Evolutionary conservation across 2,113 vertebrate genomes (phyloP), one percentile per base, ranked within the genome.

Genomic region (Axis porcinus): DNA sequence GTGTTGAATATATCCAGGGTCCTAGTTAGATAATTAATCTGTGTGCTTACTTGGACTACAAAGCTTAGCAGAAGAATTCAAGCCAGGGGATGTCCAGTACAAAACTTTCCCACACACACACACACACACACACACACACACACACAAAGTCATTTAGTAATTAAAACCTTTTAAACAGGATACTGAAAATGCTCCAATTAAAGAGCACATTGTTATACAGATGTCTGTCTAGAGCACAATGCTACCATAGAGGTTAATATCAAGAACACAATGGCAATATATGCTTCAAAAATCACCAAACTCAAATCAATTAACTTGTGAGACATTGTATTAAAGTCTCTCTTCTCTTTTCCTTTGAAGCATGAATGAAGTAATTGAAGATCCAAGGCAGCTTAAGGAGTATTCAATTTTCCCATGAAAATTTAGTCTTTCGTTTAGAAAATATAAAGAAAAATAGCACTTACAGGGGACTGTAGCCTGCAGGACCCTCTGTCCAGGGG

Each of bases 21-120:
- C 98, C 99, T 99, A 98, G 99, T 99, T 98, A 99, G 98, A 97
- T 99, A 99, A 99, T 99, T 99, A 98, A 99, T 99, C 98, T 99
- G 99, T 1, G 99, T 99, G 98, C 99, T 99, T 90, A 99, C 99
- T 27, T 99, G 99, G 57, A 99, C 98, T 93, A 99, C 98, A 97
- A 99, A 99, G 84, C 98, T 99, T 94, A 99, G 81, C 7, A 99
- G 98, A 86, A 99, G 95, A 98, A 99, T 97, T 99, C 99, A 99
- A 21, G 97, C 97, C 94, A 99, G 97, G 0, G 99, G 98, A 96
- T 99, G 98, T 1, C 70, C 54, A 98, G 95, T 27, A 99, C 98
- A 50, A 98, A 98, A 98, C 84, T 98, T 98, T 79, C 99, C 99
- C 0, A 98, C 98, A 89, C 99, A 99, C 64, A 64, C 58, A 60